A percentile compares a stretch with the other conserved stretches of the same genome.
phyloP scores from a whole-genome alignment of 2,113 vertebrate genomes.

The Heterotis niloticus region DNA sequence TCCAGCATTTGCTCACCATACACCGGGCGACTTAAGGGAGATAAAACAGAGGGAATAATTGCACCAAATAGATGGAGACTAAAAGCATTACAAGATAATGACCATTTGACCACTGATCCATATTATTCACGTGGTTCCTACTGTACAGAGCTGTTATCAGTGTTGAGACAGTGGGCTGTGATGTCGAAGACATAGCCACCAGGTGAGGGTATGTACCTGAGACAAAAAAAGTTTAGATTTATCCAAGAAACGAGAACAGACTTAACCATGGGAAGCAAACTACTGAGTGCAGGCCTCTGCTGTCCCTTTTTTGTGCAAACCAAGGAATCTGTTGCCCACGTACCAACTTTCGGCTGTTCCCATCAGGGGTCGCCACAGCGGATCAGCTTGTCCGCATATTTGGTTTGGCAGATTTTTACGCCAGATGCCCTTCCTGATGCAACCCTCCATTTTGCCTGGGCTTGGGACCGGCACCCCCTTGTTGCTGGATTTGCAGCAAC shows the following conservation, averaged over 20 bases:
- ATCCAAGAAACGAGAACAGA: neutral
- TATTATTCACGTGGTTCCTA: neutral
- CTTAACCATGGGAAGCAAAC: slow-evolving; percentile 19
- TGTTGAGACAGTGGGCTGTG: neutral
- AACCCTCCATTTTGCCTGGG: too few relatives aligned
- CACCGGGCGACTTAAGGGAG: neutral
- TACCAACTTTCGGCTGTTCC: too few relatives aligned
- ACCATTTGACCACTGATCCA: neutral
- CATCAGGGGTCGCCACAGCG: too few relatives aligned
- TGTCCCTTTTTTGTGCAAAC: neutral
- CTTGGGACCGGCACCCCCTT: too few relatives aligned
- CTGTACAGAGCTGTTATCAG: neutral
- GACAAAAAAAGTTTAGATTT: neutral
- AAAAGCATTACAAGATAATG: slow-evolving; percentile 23
- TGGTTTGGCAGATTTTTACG: too few relatives aligned
- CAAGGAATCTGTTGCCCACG: slow-evolving; percentile 27
- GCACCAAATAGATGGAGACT: neutral
- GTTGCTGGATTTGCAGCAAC: too few relatives aligned
- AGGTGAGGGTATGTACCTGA: slow-evolving; percentile 2
- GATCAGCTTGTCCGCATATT: too few relatives aligned
- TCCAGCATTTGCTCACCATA: neutral
- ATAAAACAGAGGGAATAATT: neutral
- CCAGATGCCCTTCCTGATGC: too few relatives aligned
- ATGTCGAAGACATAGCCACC: neutral
- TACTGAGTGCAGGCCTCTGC: neutral